Evolutionary conservation across 2,113 vertebrate species (phyloP).

Genomic region (Ctenomys sociabilis): DNA sequence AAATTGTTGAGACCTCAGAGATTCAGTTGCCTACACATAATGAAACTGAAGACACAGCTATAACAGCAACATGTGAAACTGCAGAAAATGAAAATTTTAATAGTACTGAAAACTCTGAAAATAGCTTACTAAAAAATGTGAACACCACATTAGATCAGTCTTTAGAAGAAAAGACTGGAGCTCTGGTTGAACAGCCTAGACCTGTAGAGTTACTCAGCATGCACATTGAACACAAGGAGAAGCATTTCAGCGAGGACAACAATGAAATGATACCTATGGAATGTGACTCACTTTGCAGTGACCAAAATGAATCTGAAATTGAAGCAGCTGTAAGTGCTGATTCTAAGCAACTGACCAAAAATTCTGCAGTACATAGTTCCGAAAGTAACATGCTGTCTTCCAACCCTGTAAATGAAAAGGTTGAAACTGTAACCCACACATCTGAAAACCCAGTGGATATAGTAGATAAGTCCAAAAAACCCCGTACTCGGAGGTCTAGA

Average conservation of each 20-base stretch:
- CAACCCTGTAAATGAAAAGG: slow-evolving; percentile 75
- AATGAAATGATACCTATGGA: slow-evolving; percentile 94
- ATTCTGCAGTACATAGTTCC: slow-evolving; percentile 30
- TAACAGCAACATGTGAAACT: slow-evolving; percentile 57
- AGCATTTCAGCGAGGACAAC: slow-evolving; percentile 88
- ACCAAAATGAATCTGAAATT: slow-evolving; percentile 85
- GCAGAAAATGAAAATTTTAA: slow-evolving; percentile 37
- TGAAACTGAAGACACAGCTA: slow-evolving; percentile 70
- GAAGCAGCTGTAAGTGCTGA: slow-evolving; percentile 78
- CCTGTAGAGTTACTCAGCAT: slow-evolving; percentile 56
- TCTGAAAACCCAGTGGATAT: slow-evolving; percentile 77
- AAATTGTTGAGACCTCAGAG: background rate
- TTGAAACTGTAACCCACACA: slow-evolving; percentile 72
- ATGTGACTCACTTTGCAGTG: slow-evolving; percentile 92
- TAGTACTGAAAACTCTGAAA: slow-evolving; percentile 70
- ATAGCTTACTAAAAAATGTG: slow-evolving; percentile 60
- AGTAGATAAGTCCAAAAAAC: slow-evolving; percentile 84
- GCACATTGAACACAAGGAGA: slow-evolving; percentile 71
- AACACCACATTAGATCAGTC: slow-evolving; percentile 49
- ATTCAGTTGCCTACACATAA: slow-evolving; percentile 43
- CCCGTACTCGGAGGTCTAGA: slow-evolving; percentile 90
- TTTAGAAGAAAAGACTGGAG: slow-evolving; percentile 67
- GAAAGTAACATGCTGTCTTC: slow-evolving; percentile 66
- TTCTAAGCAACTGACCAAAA: slow-evolving; percentile 67
- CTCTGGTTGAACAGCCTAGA: slow-evolving; percentile 62